Conservation (phyloP, 2,888 invertebrate species). For the Phaonia tiefii region DNA sequence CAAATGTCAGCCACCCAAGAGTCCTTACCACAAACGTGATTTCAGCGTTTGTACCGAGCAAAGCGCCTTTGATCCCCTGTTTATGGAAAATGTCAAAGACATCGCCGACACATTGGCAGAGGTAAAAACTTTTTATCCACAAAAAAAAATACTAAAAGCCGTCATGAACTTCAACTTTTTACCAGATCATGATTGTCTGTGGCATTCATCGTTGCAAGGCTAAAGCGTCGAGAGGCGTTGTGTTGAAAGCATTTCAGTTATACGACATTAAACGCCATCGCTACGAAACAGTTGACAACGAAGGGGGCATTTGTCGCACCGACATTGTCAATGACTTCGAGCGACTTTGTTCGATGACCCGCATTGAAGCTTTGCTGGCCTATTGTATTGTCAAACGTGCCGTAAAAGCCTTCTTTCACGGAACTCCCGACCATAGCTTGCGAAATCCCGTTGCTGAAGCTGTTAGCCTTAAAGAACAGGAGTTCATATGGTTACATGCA, state of each 20-base stretch:
- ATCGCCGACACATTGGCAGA: conserved; percentile 52
- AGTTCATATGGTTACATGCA: conserved; percentile 75
- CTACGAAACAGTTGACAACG: conserved; percentile 60
- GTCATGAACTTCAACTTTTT: neutral
- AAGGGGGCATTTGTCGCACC: conserved; percentile 72
- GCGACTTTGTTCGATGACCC: conserved; percentile 74
- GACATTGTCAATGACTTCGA: conserved; percentile 75
- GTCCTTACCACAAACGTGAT: conserved; percentile 27
- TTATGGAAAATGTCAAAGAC: conserved; percentile 59
- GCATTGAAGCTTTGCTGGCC: conserved; percentile 74
- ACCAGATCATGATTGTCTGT: conserved; percentile 70
- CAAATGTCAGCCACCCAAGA: conserved; percentile 33
- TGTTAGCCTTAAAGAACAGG: conserved; percentile 70
- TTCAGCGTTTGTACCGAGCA: conserved; percentile 9
- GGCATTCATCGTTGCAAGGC: conserved; percentile 75
- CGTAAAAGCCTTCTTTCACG: conserved; percentile 77
- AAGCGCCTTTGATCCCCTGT: conserved; percentile 40
- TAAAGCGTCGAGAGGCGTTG: conserved; percentile 72
- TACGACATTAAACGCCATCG: conserved; percentile 74
- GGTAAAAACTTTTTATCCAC: too few relatives aligned
- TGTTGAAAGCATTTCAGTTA: conserved; percentile 74
- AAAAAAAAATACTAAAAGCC: too few relatives aligned
- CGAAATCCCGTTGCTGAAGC: conserved; percentile 74
- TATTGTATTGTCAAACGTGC: conserved; percentile 76
- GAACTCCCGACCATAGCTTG: conserved; percentile 70